Percentiles rank a stretch among this genome's conserved stretches.
phyloP scores from a whole-genome alignment of 2,888 invertebrate species.

The Tetramorium bicarinatum region DNA sequence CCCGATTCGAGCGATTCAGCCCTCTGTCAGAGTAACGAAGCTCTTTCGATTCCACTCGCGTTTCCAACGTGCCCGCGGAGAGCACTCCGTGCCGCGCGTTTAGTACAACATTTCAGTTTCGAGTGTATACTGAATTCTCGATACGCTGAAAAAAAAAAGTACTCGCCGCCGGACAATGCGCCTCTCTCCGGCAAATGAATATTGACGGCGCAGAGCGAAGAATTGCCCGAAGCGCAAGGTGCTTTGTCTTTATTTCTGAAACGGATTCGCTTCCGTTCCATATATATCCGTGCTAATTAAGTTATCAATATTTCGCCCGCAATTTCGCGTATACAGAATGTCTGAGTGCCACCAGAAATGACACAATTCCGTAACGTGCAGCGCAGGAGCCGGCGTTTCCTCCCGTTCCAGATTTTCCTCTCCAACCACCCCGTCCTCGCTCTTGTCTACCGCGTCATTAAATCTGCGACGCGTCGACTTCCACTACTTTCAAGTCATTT shows the following conservation, averaged over 20 bases:
- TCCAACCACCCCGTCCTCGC: not conserved
- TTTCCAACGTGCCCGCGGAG: constrained; percentile 49
- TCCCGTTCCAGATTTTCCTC: constrained; percentile 18
- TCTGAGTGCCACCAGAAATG: constrained; percentile 22
- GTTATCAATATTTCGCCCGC: not conserved
- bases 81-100: constrained; percentile 46
- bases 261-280: not conserved
- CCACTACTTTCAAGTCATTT: constrained; percentile 42
- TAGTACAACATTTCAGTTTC: constrained; percentile 54
- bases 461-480: constrained; percentile 65
- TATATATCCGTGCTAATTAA: not conserved
- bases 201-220: not conserved
- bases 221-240: not conserved
- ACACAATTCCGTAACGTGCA: constrained; percentile 11
- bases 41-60: constrained; percentile 71
- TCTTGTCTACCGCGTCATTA: constrained; percentile 68
- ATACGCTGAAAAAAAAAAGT: constrained; percentile 16
- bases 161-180: not conserved
- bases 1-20: constrained; percentile 45
- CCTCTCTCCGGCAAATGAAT: not conserved
- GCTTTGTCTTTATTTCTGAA: not conserved
- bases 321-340: not conserved
- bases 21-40: constrained; percentile 64
- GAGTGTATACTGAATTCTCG: constrained; percentile 53
- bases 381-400: not conserved